These are phyloP conservation scores for Enteromius anoplus DNA, from an alignment of 2,797 vertebrate genomes.

Conservation along the genomic window DNA sequence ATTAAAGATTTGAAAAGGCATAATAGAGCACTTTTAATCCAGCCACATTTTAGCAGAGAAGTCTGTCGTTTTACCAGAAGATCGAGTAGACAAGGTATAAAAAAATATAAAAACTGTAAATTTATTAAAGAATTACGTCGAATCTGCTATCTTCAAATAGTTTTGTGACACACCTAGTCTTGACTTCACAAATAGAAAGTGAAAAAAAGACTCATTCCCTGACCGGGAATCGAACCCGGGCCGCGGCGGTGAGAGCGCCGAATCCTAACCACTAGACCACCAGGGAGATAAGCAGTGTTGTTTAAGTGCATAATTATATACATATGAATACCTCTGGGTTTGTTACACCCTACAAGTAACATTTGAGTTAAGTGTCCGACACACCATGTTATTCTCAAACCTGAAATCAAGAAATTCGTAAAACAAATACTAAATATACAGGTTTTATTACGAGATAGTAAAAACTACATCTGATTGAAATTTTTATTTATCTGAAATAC, in stretches of 20 bases:
- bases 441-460: neutral
- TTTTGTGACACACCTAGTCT: neutral
- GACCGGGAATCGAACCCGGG: slow-evolving; percentile 78
- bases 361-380: too few relatives aligned
- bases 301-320: too few relatives aligned
- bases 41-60: neutral
- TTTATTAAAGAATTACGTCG: neutral
- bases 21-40: neutral
- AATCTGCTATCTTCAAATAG: neutral
- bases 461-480: neutral
- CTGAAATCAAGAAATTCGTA: neutral
- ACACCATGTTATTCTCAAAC: neutral
- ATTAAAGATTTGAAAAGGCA: too few relatives aligned
- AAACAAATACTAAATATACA: neutral
- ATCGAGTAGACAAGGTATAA: neutral
- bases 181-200: neutral
- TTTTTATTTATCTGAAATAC: neutral
- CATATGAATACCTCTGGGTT: too few relatives aligned
- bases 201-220: slow-evolving; percentile 64
- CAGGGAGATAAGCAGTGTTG: slow-evolving; percentile 63
- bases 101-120: neutral
- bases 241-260: slow-evolving; percentile 75
- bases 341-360: too few relatives aligned
- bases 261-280: slow-evolving; percentile 83
- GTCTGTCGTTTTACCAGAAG: neutral